Evolutionary conservation across 2,113 vertebrate species (phyloP).

Genomic region (Peromyscus californicus): DNA sequence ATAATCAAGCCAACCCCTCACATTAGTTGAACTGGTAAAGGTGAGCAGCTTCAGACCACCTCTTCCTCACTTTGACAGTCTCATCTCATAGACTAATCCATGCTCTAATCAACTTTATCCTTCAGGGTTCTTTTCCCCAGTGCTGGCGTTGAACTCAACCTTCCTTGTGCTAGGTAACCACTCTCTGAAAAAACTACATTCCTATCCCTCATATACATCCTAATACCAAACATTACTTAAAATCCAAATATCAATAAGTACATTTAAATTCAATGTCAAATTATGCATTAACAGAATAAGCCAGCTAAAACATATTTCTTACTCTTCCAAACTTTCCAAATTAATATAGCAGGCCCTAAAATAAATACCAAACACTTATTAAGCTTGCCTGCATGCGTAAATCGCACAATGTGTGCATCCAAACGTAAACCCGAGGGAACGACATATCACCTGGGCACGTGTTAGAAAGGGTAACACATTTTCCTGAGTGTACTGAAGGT

Average conservation of each 20-base stretch:
- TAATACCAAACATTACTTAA: conserved; percentile 37
- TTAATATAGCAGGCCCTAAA: conserved; percentile 32
- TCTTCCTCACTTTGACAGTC: neutral
- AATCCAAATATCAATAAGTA: conserved; percentile 18
- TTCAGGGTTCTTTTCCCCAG: neutral
- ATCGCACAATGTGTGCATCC: neutral
- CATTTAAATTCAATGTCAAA: conserved; percentile 22
- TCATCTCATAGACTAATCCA: neutral
- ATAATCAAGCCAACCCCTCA: neutral
- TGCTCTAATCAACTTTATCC: neutral
- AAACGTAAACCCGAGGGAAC: neutral
- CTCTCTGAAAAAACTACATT: neutral
- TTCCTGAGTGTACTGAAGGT: neutral
- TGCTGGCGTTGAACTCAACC: neutral
- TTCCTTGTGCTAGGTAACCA: neutral
- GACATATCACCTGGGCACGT: neutral
- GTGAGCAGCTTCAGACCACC: neutral
- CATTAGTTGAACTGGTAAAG: neutral
- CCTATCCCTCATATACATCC: neutral
- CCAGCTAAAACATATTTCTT: neutral
- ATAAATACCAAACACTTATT: conserved; percentile 5
- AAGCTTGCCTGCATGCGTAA: conserved; percentile 10
- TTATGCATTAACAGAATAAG: conserved; percentile 15
- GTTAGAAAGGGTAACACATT: conserved; percentile 27
- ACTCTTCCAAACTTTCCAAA: neutral